Evolutionary conservation across 2,113 vertebrate species (phyloP), one percentile per base, ranked within the genome.

Genomic region (Dipodomys stephensi): DNA sequence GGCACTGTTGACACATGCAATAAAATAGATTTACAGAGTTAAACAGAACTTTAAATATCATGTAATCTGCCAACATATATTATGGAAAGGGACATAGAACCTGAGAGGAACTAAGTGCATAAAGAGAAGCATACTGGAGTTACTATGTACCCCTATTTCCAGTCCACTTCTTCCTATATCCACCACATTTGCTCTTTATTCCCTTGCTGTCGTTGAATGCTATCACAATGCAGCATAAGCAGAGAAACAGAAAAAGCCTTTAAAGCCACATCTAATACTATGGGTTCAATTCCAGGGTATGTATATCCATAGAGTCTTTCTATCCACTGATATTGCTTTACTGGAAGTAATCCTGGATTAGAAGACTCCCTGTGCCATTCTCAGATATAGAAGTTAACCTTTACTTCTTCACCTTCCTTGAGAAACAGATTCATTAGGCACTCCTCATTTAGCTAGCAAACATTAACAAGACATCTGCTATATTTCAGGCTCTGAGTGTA

Each of bases 371-470:
- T 30, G 13, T 57, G 44, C 92, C 87, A 30, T 65, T 79, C n/a
- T 76, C 53, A 79, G 23, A 65, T 44, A n/a, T 11, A 30, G 27
- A 79, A 53, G 13, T 72, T 72, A 80, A 88, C 35, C 80, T 91
- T 72, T 11, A 13, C 27, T 85, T 84, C 88, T 91, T 94, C 67
- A 65, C 72, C 53, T 57, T 57, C 53, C 15, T 79, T 81, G 49
- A 87, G 89, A 80, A 83, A 88, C 5, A 28, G n/a, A 76, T 35
- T 83, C 35, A 72, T 77, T n/a, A 53, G 8, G 6, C 19, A 39
- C 49, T 53, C 83, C 18, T 65, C 49, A 71, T 92, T 90, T 92
- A 72, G 46, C 91, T 71, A 77, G 87, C 28, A 92, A 87, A 85
- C 22, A 89, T 39, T 53, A 86, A 92, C 49, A 19, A 18, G 53